Conservation (phyloP, 2,797 vertebrate genomes). For the Pipistrellus kuhlii region DNA sequence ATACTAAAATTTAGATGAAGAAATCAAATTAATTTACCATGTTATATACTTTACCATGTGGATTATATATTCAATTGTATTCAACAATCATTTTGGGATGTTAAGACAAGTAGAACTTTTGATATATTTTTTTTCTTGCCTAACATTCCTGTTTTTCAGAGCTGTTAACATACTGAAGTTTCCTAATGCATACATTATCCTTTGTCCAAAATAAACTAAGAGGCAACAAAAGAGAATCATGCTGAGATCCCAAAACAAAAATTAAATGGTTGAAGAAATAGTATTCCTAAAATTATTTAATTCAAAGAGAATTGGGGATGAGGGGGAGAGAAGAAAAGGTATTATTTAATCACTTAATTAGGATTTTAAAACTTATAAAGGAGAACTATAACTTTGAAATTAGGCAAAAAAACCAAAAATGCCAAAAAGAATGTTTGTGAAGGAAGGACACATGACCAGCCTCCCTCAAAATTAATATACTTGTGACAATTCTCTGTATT, state of each 20-base stretch:
- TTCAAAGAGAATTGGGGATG: background rate
- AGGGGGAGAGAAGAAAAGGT: background rate
- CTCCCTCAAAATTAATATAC: background rate
- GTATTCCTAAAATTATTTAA: slow-evolving; percentile 55
- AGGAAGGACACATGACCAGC: background rate
- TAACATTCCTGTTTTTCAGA: slow-evolving; percentile 10
- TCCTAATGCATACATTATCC: background rate
- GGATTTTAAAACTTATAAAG: slow-evolving; percentile 67
- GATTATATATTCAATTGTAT: slow-evolving; percentile 77
- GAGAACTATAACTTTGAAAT: slow-evolving; percentile 67
- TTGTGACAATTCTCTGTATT: slow-evolving; percentile 2
- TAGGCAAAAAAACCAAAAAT: slow-evolving; percentile 59
- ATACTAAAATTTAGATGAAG: slow-evolving; percentile 75
- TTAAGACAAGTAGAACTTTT: background rate
- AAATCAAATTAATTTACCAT: slow-evolving; percentile 59
- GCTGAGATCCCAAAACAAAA: slow-evolving; percentile 19
- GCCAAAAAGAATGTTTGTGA: slow-evolving; percentile 62
- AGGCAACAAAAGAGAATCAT: slow-evolving; percentile 47
- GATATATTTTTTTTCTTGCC: background rate
- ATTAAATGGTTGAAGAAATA: slow-evolving; percentile 27
- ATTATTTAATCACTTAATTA: slow-evolving; percentile 2
- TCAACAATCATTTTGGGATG: slow-evolving; percentile 75
- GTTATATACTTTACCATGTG: background rate
- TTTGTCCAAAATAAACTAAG: slow-evolving; percentile 53
- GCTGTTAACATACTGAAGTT: slow-evolving; percentile 24